Evolutionary conservation across 2,113 vertebrate species (phyloP).

Genomic region (Myrmecophaga tridactyla): DNA sequence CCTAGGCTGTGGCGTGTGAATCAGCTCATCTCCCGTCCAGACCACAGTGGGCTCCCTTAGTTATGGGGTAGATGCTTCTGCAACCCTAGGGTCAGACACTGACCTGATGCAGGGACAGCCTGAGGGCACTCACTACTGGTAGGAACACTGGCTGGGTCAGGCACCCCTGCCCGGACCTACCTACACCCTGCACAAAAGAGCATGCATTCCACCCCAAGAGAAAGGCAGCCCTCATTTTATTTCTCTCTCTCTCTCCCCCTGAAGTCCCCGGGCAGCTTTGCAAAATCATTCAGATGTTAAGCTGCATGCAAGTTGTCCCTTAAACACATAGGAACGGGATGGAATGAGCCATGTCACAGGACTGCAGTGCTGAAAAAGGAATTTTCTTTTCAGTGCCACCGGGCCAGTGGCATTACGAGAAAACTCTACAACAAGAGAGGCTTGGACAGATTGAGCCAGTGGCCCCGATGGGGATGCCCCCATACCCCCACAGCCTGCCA

Average conservation of each 20-base stretch:
- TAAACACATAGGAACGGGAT: constrained; percentile 34
- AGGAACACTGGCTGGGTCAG: neutral
- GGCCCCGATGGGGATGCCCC: neutral
- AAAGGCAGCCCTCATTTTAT: constrained; percentile 58
- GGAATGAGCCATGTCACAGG: neutral
- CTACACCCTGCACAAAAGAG: no score
- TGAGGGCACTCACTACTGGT: neutral
- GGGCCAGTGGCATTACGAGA: neutral
- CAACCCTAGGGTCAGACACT: no score
- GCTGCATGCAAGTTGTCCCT: constrained; percentile 58
- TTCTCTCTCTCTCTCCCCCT: constrained; percentile 35
- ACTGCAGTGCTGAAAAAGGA: neutral
- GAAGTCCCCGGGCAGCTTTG: constrained; percentile 61
- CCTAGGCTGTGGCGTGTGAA: accelerated
- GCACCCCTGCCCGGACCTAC: no score
- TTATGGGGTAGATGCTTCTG: no score
- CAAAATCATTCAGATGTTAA: constrained; percentile 72
- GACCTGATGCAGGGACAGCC: neutral
- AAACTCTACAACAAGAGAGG: neutral
- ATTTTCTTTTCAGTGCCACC: neutral
- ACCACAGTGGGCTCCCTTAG: neutral
- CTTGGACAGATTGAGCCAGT: accelerated
- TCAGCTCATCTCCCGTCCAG: neutral
- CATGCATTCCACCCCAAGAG: neutral
- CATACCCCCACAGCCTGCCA: neutral